phyloP scores from a whole-genome alignment of 2,797 vertebrate genomes.

The Cirrhinus molitorella region DNA sequence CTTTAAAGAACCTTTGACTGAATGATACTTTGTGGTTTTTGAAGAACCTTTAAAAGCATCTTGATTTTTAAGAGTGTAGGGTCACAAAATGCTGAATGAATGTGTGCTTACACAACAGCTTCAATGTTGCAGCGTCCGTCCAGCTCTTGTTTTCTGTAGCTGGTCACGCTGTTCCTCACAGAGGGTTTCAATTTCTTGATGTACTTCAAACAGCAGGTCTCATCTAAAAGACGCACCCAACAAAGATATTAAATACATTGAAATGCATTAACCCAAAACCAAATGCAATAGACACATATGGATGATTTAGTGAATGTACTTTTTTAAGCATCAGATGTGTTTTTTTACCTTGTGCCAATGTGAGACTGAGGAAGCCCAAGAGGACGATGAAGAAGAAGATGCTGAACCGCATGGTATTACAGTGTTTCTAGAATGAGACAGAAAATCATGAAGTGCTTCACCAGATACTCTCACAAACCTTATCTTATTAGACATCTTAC shows the following conservation, averaged over 20 bases:
- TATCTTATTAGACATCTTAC: no score
- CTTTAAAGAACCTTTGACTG: no score
- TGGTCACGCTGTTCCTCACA: slow-evolving; percentile 35
- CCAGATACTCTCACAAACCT: not conserved
- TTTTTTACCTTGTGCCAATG: slow-evolving; percentile 75
- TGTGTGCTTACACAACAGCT: slow-evolving; percentile 74
- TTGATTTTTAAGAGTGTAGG: no score
- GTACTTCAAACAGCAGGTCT: slow-evolving; percentile 80
- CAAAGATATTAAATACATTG: no score
- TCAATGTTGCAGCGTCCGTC: slow-evolving; percentile 81
- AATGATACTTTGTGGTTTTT: no score
- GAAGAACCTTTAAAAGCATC: no score
- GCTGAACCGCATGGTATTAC: slow-evolving; percentile 70
- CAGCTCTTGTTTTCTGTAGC: slow-evolving; percentile 69
- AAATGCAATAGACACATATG: not conserved
- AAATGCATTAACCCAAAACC: no score
- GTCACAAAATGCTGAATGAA: not conserved
- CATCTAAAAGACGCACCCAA: slow-evolving; percentile 42
- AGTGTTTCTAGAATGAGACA: slow-evolving; percentile 1
- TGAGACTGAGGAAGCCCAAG: slow-evolving; percentile 66
- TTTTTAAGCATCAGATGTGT: not conserved
- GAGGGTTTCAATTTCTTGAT: rapidly evolving
- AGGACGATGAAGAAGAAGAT: slow-evolving; percentile 66
- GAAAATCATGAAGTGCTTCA: not conserved
- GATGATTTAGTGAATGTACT: not conserved